Evolutionary conservation across 2,797 vertebrate genomes (phyloP).

Genomic region (Hippocampus kuda): DNA sequence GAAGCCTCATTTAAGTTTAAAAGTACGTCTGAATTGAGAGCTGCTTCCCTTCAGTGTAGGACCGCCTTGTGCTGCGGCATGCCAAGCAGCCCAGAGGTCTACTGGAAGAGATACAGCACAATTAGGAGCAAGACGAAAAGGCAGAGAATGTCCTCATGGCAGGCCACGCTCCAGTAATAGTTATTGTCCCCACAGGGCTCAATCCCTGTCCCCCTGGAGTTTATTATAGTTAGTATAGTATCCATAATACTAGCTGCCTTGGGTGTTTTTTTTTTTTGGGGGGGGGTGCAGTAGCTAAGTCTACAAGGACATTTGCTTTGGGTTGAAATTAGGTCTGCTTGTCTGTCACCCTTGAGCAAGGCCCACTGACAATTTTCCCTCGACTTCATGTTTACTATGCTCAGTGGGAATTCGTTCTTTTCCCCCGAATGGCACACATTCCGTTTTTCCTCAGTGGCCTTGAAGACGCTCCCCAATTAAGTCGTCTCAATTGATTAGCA

Average conservation of each 20-base stretch:
- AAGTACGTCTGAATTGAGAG: no score
- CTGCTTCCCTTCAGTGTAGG: no score
- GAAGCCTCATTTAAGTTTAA: no score
- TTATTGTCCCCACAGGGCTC: not conserved
- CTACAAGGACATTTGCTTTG: not conserved
- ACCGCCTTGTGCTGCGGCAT: no score
- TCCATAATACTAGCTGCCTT: not conserved
- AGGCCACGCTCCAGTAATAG: not conserved
- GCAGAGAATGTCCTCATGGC: not conserved
- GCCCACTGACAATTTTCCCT: not conserved
- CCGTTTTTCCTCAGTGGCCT: not conserved
- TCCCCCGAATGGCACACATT: not conserved
- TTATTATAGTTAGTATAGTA: not conserved
- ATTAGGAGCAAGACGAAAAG: not conserved
- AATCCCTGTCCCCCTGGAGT: not conserved
- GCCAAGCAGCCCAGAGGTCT: not conserved
- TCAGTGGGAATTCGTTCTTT: not conserved
- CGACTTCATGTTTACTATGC: not conserved
- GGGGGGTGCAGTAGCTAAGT: not conserved
- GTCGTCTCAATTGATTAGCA: not conserved
- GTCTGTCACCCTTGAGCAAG: not conserved
- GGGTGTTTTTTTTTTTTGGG: not conserved
- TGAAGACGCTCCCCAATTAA: not conserved
- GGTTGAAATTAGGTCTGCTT: not conserved
- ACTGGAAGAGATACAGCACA: not conserved